phyloP scores from a whole-genome alignment of 2,888 invertebrate species.

The Allygus modestus region DNA sequence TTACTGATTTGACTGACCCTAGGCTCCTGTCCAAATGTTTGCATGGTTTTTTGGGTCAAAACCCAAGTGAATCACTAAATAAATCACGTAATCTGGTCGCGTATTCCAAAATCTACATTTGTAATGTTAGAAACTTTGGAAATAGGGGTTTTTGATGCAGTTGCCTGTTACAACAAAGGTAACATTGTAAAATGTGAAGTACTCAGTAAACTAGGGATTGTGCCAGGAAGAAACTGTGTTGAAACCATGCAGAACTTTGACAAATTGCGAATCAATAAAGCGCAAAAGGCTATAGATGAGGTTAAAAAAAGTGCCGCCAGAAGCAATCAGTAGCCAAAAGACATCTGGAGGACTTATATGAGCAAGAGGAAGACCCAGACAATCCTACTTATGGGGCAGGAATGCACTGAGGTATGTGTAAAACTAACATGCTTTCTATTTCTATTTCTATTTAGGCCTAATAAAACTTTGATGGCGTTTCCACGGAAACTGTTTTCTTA shows the following conservation, averaged over 20 bases:
- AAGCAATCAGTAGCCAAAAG: too few species aligned
- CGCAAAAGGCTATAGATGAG: background rate
- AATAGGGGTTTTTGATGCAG: conserved; percentile 12
- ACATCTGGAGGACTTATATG: too few species aligned
- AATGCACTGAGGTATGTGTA: background rate
- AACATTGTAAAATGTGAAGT: conserved; percentile 11
- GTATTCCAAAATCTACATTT: conserved; percentile 35
- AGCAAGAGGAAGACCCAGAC: background rate
- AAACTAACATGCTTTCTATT: background rate
- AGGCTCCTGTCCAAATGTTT: background rate
- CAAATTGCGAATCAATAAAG: conserved; percentile 4
- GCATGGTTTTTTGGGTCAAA: conserved; percentile 10
- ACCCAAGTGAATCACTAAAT: conserved; percentile 38
- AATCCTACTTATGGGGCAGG: conserved; percentile 5
- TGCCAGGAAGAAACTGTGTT: conserved; percentile 3
- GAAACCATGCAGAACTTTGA: conserved; percentile 20
- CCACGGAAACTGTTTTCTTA: conserved; percentile 5
- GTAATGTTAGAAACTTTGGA: conserved; percentile 24
- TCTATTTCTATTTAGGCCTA: background rate
- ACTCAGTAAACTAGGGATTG: background rate
- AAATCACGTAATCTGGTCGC: conserved; percentile 36
- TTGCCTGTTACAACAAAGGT: conserved; percentile 32
- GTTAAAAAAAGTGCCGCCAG: background rate
- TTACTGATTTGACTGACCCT: conserved; percentile 5
- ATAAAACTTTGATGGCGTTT: conserved; percentile 2